Base-by-base conservation (phyloP, 2,888 invertebrate genomes). In the Lepidochitona cinerea region DNA sequence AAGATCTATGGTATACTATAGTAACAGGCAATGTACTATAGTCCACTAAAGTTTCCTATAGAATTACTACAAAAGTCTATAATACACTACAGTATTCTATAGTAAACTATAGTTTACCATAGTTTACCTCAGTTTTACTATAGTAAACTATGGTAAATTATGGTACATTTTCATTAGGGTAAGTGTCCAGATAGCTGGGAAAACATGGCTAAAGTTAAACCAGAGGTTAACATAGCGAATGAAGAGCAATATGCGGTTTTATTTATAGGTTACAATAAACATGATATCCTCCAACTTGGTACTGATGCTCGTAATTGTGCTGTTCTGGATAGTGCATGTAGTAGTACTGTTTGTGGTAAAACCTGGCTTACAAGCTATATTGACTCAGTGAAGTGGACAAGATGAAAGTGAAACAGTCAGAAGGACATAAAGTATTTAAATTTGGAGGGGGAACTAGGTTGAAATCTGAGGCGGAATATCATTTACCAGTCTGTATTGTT, bases 241-340 rank as follows among this genome's bases (percentile, higher is more conserved):
- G 5, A 23, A 6, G 0, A 7, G 29, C 53, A 70, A 33, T 53
- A 53, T 2, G 70, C 70, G 12, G 32, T 52, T 29, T 36, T 70
- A 29, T 70, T 70, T 33, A 70, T 54, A 26, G 70, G 70, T 7
- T 53, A 70, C 29, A 14, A 18, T 14, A 59, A 14, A 26, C 14
- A 59, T 9, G 59, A 33, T 12, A 26, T 36, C 32, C 67, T 14
- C 9, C 9, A 29, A 23, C 23, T 77, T 53, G 52, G 72, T 32
- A 35, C 70, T 54, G 76, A 79, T 72, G 68, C 79, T 9, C 37
- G 37, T 6, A 74, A 76, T 37, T 74, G 75, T 37, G 76, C 78
- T 41, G 70, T 79, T 36, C 64, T 79, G 33, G 77, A 78, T 36
- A 75, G 72, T 36, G 79, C 75, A 1, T 75, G 79, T 69, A 75